Evolutionary conservation across 2,113 vertebrate genomes (phyloP), one percentile per base, ranked within the genome.

Genomic region (Mobula birostris): DNA sequence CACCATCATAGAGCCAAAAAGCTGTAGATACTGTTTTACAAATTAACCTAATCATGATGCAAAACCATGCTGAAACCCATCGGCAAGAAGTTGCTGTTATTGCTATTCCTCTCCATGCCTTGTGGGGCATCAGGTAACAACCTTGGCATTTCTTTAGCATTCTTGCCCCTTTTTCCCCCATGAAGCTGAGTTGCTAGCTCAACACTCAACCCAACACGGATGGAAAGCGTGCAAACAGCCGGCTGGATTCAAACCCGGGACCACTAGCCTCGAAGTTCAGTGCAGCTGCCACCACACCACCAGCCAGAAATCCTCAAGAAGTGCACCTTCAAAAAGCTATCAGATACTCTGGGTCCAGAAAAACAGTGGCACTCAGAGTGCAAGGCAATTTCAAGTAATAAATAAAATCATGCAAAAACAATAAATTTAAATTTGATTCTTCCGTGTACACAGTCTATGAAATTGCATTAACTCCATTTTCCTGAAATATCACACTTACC

Each of bases 401-500:
- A 90, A 14, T 7, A 17, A 32, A 17, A 19, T n/a, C 4, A 58
- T 11, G 24, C 6, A 17, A 66, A 90, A 68, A 21, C 40, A 83
- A 56, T 7, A 36, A 85, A 27, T 56, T 87, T 29, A 58, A 56
- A 27, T 87, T 0, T 63, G 58, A 3, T 90, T 61, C 5, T 88
- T 66, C 61, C 66, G 27, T 29, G 19, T 80, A 36, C 9, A 36
- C 11, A 79, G 5, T 48, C 7, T 48, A 56, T 83, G 24, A 17
- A 83, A 58, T 2, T 56, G 21, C 48, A 56, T 85, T 58, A 27
- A 87, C 58, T 48, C 56, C 14, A 63, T 36, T n/a, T 77, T 66
- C n/a, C 29, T 68, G 85, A 68, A 92, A 92, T 29, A 24, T 29
- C 36, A 56, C 95, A 96, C 97, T 97, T 96, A 99, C 98, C 98